Evolutionary conservation across 1,140 invertebrate genomes (phyloP).

Genomic region (Chrysopa pallens): DNA sequence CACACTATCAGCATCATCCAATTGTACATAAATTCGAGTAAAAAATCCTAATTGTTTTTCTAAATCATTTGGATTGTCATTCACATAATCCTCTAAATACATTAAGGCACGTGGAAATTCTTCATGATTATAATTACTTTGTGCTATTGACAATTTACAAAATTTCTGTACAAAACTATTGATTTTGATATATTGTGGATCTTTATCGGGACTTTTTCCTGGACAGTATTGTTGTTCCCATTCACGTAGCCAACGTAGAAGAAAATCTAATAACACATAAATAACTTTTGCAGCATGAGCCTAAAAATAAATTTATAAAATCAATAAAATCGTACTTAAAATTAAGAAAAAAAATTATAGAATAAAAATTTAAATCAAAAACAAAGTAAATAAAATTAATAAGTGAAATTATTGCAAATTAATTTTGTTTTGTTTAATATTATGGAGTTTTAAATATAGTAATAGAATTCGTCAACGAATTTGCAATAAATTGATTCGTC

Average conservation of each 20-base stretch:
- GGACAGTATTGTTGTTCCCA: conserved; percentile 1
- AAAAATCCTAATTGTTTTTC: conserved; percentile 40
- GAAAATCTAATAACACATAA: not conserved
- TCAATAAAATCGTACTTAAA: no score
- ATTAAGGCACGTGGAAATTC: conserved; percentile 54
- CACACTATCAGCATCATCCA: conserved; percentile 61
- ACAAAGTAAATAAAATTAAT: no score
- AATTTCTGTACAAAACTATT: conserved; percentile 35
- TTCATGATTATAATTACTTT: conserved; percentile 48
- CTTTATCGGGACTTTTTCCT: conserved; percentile 18
- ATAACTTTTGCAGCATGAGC: not conserved
- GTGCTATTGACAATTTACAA: conserved; percentile 43
- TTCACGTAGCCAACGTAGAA: not conserved
- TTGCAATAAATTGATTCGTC: no score
- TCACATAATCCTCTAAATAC: conserved; percentile 54
- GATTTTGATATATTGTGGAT: conserved; percentile 1
- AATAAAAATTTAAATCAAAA: no score
- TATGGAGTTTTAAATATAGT: no score
- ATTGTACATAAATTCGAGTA: conserved; percentile 52
- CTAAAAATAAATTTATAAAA: no score
- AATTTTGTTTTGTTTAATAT: no score
- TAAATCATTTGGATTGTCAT: conserved; percentile 30
- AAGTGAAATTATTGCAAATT: no score
- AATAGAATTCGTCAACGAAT: no score
- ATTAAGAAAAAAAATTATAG: no score